phyloP scores from a whole-genome alignment of 1,140 invertebrate species.

The Magallana ariakensis region DNA sequence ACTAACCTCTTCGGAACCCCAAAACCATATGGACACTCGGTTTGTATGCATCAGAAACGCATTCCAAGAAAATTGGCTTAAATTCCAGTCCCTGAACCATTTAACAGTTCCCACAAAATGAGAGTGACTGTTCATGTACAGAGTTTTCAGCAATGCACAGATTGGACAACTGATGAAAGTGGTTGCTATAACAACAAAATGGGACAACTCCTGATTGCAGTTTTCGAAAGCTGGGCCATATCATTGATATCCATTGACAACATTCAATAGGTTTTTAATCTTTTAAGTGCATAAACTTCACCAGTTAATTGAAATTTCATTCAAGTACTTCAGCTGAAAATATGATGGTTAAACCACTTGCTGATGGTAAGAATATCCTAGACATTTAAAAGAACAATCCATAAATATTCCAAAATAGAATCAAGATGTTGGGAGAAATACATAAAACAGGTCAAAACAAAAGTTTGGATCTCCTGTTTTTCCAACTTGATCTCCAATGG shows the following conservation, averaged over 20 bases:
- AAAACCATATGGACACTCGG: conserved; percentile 28
- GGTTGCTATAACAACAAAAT: conserved; percentile 24
- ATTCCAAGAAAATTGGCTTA: conserved; percentile 32
- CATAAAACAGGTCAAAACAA: conserved; percentile 25
- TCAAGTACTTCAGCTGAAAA: conserved; percentile 15
- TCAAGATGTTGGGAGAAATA: conserved; percentile 27
- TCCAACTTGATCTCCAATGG: background rate
- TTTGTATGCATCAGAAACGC: conserved; percentile 34
- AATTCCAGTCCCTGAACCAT: conserved; percentile 26
- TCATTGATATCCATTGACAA: background rate
- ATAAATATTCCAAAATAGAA: conserved; percentile 39
- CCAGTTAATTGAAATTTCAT: background rate
- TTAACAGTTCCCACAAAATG: conserved; percentile 32
- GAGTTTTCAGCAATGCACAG: conserved; percentile 16
- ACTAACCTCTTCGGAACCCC: conserved; percentile 42
- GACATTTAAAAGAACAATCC: conserved; percentile 21
- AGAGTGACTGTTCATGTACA: conserved; percentile 31
- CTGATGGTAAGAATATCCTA: conserved; percentile 5
- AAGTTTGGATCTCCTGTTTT: conserved; percentile 1
- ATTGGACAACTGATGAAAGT: conserved; percentile 20
- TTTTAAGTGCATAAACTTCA: background rate
- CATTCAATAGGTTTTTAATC: background rate
- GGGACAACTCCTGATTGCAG: conserved; percentile 10
- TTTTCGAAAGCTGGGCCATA: conserved; percentile 2
- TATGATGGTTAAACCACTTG: background rate